Conservation (phyloP, 1,140 invertebrate genomes). For the Drosophila kepulauana region DNA sequence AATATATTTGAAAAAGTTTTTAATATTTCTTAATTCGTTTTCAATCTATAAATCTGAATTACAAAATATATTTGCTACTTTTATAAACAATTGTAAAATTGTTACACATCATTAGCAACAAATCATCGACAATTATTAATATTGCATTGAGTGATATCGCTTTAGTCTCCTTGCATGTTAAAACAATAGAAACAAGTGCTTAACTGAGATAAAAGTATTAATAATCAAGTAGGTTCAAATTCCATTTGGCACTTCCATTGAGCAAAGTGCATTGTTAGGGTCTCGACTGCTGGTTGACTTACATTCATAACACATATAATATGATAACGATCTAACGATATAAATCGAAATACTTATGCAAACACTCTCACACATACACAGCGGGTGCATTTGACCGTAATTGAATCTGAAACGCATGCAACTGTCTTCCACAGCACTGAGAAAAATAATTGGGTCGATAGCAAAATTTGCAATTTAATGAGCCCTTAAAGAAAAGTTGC, state of each 20-base stretch:
- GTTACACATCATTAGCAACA: too few relatives aligned
- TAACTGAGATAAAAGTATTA: background rate
- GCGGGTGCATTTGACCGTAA: conserved; percentile 28
- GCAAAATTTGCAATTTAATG: too few relatives aligned
- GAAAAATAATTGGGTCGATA: background rate
- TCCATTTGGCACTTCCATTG: conserved; percentile 16
- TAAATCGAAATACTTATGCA: conserved; percentile 3
- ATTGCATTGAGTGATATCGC: background rate
- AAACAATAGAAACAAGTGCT: background rate
- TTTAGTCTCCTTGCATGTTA: background rate
- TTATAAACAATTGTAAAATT: too few relatives aligned
- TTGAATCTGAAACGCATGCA: conserved; percentile 45
- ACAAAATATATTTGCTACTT: too few relatives aligned
- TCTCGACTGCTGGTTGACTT: background rate
- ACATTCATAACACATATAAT: too few relatives aligned
- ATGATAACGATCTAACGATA: conserved; percentile 22
- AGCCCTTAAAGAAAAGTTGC: too few relatives aligned
- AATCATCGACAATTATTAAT: too few relatives aligned
- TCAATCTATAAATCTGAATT: too few relatives aligned
- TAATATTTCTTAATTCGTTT: too few relatives aligned
- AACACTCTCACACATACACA: background rate
- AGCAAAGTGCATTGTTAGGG: conserved; percentile 44
- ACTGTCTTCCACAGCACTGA: conserved; percentile 32
- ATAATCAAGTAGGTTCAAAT: conserved; percentile 6
- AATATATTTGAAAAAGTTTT: too few relatives aligned